A percentile compares a stretch with the other conserved stretches of the same genome.
These are phyloP conservation scores for Lysiphlebus fabarum DNA, from an alignment of 1,140 invertebrate species.

Conservation along the genomic window DNA sequence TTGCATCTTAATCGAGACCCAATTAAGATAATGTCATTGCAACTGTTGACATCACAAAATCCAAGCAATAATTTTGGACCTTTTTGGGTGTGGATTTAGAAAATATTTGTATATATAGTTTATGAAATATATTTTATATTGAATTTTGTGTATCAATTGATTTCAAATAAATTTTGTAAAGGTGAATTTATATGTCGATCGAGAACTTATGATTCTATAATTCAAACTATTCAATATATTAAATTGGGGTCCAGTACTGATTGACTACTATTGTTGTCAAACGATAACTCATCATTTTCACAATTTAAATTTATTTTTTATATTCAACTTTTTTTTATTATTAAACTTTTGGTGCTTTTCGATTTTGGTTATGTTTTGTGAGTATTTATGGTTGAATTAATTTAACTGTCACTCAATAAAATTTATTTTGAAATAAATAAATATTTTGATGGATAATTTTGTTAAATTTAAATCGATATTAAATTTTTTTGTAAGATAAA, in stretches of 20 bases:
- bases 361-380: slow-evolving; percentile 19
- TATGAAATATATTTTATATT: neutral
- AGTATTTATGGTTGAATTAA: slow-evolving; percentile 14
- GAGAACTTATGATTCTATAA: slow-evolving; percentile 31
- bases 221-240: slow-evolving; percentile 46
- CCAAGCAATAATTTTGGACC: slow-evolving; percentile 14
- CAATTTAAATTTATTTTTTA: slow-evolving; percentile 29
- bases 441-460: no score
- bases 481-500: no score
- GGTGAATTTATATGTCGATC: no score
- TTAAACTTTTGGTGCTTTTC: slow-evolving; percentile 28
- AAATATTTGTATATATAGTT: no score
- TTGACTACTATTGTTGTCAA: slow-evolving; percentile 49
- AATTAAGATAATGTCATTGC: slow-evolving; percentile 48
- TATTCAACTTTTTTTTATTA: slow-evolving; percentile 26
- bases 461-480: no score
- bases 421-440: neutral
- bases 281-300: slow-evolving; percentile 37
- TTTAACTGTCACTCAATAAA: neutral
- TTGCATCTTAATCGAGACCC: slow-evolving; percentile 52
- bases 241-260: slow-evolving; percentile 42
- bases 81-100: neutral
- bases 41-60: slow-evolving; percentile 15
- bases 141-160: neutral
- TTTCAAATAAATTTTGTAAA: neutral